Evolutionary conservation across 2,888 invertebrate species (phyloP).

Genomic region (Ophion ellenae): DNA sequence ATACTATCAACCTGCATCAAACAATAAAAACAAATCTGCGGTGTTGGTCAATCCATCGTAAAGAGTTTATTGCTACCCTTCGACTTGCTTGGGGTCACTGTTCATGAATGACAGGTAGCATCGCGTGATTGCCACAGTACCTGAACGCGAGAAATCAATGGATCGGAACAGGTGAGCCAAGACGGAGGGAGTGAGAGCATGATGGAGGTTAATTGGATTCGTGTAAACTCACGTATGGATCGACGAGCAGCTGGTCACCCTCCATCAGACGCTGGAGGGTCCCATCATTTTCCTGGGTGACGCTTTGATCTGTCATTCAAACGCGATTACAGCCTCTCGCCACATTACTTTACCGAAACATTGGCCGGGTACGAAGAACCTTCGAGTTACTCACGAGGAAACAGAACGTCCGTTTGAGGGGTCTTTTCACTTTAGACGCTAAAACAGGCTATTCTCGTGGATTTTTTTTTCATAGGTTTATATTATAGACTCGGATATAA

Average conservation of each 20-base stretch:
- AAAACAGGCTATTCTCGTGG: too few relatives aligned
- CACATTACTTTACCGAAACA: constrained; percentile 18
- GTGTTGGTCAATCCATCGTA: too few relatives aligned
- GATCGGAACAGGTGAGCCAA: neutral
- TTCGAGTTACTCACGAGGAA: too few relatives aligned
- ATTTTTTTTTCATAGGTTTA: too few relatives aligned
- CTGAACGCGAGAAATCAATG: constrained; percentile 5
- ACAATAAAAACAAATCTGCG: too few relatives aligned
- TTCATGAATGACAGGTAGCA: constrained; percentile 34
- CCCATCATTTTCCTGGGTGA: constrained; percentile 22
- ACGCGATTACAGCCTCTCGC: constrained; percentile 39
- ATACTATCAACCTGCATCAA: too few relatives aligned
- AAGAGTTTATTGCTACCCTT: too few relatives aligned
- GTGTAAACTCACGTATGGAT: constrained; percentile 60
- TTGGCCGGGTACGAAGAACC: neutral
- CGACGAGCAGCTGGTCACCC: constrained; percentile 56
- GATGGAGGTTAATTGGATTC: constrained; percentile 56
- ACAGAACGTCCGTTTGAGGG: too few relatives aligned
- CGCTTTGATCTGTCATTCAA: constrained; percentile 30
- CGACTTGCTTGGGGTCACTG: neutral
- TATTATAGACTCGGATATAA: too few relatives aligned
- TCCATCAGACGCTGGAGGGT: constrained; percentile 46
- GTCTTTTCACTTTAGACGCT: too few relatives aligned
- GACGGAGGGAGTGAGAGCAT: neutral
- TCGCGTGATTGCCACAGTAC: constrained; percentile 31